Evolutionary conservation across 1,140 invertebrate genomes (phyloP).

Genomic region (Bicyclus anynana): DNA sequence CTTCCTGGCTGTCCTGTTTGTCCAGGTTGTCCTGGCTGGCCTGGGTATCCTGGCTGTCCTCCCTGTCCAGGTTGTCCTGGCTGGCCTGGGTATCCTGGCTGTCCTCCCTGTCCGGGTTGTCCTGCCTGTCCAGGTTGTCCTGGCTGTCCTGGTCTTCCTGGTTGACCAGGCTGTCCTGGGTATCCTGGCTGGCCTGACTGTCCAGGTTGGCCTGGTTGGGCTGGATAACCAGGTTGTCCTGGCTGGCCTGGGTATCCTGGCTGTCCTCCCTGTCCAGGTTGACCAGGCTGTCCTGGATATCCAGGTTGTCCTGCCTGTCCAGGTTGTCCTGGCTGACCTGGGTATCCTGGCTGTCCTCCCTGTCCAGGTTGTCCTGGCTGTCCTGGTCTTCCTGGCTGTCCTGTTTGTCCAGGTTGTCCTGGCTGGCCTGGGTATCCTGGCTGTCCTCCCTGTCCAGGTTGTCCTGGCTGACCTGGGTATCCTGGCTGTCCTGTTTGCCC

Average conservation of each 20-base stretch:
- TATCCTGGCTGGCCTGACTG: background rate
- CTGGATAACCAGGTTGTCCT: background rate
- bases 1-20: background rate
- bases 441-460: background rate
- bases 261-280: background rate
- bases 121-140: background rate
- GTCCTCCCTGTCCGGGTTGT: background rate
- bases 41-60: background rate
- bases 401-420: too few relatives aligned
- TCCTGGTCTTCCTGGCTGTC: background rate
- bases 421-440: too few relatives aligned
- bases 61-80: background rate
- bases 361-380: background rate
- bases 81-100: background rate
- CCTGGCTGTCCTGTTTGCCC: background rate
- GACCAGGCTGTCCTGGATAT: background rate
- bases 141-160: background rate
- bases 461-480: constrained; percentile 1
- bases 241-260: background rate
- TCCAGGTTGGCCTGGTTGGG: background rate
- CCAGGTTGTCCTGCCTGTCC: background rate
- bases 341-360: background rate
- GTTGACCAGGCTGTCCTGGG: background rate
- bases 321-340: background rate
- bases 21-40: background rate